Evolutionary conservation across 2,888 invertebrate species (phyloP).

Genomic region (Dexiosoma caninum): DNA sequence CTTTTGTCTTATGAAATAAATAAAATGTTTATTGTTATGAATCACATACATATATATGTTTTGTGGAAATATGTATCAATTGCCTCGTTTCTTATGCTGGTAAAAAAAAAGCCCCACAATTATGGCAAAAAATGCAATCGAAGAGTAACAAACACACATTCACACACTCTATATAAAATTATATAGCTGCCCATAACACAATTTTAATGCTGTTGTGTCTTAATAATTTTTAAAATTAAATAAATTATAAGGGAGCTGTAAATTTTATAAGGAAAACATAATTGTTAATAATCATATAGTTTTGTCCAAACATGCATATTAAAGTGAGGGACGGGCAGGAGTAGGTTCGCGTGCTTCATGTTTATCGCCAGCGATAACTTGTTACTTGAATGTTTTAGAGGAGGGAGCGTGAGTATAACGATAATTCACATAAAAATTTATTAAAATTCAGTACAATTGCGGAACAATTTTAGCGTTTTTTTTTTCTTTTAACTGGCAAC

Average conservation of each 20-base stretch:
- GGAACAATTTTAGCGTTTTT: too few relatives aligned
- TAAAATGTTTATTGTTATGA: slow-evolving; percentile 33
- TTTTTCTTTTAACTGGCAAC: too few relatives aligned
- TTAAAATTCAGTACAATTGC: too few relatives aligned
- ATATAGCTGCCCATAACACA: neutral
- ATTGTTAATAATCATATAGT: slow-evolving; percentile 42
- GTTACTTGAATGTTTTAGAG: too few relatives aligned
- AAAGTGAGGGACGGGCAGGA: neutral
- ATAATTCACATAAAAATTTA: too few relatives aligned
- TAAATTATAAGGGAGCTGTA: slow-evolving; percentile 49
- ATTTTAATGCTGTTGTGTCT: neutral
- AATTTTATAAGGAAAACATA: slow-evolving; percentile 27
- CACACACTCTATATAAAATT: neutral
- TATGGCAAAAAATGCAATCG: slow-evolving; percentile 6
- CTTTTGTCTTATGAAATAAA: slow-evolving; percentile 20
- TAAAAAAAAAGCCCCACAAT: neutral
- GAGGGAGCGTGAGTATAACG: too few relatives aligned
- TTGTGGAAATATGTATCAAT: too few relatives aligned
- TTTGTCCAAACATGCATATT: slow-evolving; percentile 10
- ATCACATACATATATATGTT: slow-evolving; percentile 11
- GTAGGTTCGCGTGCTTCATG: neutral
- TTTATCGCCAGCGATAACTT: too few relatives aligned
- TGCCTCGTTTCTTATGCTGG: too few relatives aligned
- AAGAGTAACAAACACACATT: slow-evolving; percentile 15
- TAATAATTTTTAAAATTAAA: slow-evolving; percentile 1